phyloP scores from a whole-genome alignment of 1,140 invertebrate genomes.

The Bombus sibiricus region DNA sequence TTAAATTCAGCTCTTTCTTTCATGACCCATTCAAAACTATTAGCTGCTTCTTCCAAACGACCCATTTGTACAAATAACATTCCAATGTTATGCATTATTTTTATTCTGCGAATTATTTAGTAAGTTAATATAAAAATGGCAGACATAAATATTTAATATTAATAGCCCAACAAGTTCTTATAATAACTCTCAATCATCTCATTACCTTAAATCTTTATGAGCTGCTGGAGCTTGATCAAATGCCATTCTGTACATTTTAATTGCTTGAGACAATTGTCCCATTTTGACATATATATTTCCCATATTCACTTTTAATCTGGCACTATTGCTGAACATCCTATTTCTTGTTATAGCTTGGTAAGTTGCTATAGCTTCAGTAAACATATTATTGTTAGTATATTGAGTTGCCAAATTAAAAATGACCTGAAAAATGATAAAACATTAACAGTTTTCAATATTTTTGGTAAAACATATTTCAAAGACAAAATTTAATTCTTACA shows the following conservation, averaged over 20 bases:
- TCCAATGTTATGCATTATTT: slow-evolving; percentile 99
- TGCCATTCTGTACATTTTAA: slow-evolving; percentile 99
- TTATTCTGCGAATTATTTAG: slow-evolving; percentile 86
- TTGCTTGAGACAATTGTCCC: slow-evolving; percentile 96
- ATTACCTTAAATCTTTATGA: slow-evolving; percentile 94
- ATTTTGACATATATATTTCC: slow-evolving; percentile 98
- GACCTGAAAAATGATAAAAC: slow-evolving; percentile 85
- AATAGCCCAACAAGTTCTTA: background rate
- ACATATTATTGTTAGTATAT: slow-evolving; percentile 97
- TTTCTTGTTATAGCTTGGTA: slow-evolving; percentile 96
- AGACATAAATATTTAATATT: background rate
- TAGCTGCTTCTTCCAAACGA: slow-evolving; percentile 97
- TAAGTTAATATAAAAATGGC: slow-evolving; percentile 45
- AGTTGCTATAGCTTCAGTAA: slow-evolving; percentile 96
- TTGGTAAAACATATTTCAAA: slow-evolving; percentile 13
- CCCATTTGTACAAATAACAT: slow-evolving; percentile 97
- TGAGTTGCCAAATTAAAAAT: slow-evolving; percentile 97
- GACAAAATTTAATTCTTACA: slow-evolving; percentile 83
- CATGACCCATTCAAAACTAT: slow-evolving; percentile 99
- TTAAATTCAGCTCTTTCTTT: slow-evolving; percentile 96
- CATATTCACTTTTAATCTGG: slow-evolving; percentile 98
- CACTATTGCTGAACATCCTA: slow-evolving; percentile 92
- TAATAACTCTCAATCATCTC: background rate
- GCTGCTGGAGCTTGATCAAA: slow-evolving; percentile 96
- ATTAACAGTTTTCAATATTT: slow-evolving; percentile 20